Conservation (phyloP, 2,113 vertebrate genomes). For the human (Homo sapiens) region DNA sequence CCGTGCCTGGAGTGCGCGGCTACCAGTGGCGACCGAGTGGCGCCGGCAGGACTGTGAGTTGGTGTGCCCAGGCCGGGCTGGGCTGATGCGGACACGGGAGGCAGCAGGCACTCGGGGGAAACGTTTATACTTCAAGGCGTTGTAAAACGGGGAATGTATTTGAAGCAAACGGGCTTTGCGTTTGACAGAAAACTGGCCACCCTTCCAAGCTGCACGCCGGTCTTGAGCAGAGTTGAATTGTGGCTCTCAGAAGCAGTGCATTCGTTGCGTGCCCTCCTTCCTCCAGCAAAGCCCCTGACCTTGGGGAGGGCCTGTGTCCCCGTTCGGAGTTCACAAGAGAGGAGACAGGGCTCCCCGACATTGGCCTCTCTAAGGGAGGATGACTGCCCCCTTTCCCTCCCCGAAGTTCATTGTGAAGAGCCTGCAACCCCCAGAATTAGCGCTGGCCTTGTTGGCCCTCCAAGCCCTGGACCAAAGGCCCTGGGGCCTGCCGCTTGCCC, state of each 20-base stretch:
- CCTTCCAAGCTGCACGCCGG: background rate
- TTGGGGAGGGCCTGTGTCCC: background rate
- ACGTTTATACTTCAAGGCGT: background rate
- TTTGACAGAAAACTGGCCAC: constrained; percentile 23
- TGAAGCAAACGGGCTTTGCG: constrained; percentile 29
- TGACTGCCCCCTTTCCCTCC: background rate
- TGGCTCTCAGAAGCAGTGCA: background rate
- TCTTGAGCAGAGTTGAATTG: constrained; percentile 3
- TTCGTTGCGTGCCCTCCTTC: background rate
- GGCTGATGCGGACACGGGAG: background rate
- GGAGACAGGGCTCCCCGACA: background rate
- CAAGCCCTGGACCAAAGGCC: background rate
- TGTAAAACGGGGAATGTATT: background rate
- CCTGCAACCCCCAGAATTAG: background rate
- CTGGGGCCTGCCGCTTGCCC: background rate
- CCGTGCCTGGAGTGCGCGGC: background rate
- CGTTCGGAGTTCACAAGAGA: background rate
- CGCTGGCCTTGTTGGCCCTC: background rate
- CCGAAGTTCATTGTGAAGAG: constrained; percentile 57
- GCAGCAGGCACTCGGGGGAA: background rate
- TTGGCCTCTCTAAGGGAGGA: background rate
- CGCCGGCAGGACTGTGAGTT: background rate
- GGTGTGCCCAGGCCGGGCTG: background rate
- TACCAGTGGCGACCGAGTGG: background rate
- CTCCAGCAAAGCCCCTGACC: background rate